A percentile compares a stretch with the other conserved stretches of the same genome.
Conservation (phyloP, 1,140 invertebrate genomes). For the Sycophaga agraensis region DNA sequence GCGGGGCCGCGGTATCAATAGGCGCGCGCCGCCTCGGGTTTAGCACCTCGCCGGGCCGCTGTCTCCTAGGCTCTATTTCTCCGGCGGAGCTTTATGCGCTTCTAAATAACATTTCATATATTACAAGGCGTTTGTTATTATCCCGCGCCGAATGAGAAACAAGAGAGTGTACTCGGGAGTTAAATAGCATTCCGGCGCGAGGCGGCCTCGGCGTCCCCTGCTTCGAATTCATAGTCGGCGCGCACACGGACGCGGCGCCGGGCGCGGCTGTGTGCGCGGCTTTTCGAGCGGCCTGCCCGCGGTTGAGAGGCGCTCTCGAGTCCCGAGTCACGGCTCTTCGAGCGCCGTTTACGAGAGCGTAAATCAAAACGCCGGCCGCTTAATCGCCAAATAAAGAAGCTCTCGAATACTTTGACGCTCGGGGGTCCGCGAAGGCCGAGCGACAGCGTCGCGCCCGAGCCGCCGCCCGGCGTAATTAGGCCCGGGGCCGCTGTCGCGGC, state of each 20-base stretch:
- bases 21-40: too few relatives aligned
- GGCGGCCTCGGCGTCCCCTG: conserved; percentile 2
- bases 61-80: background rate
- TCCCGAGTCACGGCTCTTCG: conserved; percentile 30
- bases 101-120: conserved; percentile 30
- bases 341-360: conserved; percentile 41
- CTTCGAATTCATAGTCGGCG: conserved; percentile 20
- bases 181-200: conserved; percentile 20
- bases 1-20: too few relatives aligned
- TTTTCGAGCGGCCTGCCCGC: background rate
- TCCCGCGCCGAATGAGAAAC: conserved; percentile 24
- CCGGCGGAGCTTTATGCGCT: conserved; percentile 10
- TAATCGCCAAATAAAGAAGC: conserved; percentile 42
- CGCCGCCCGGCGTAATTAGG: too few relatives aligned
- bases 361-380: conserved; percentile 40
- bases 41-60: too few relatives aligned
- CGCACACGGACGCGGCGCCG: too few relatives aligned
- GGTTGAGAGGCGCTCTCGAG: background rate
- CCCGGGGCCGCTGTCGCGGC: too few relatives aligned
- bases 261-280: background rate
- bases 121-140: conserved; percentile 26
- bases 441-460: too few relatives aligned
- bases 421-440: background rate
- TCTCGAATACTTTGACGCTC: conserved; percentile 36
- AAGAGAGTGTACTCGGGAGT: conserved; percentile 22